Base-by-base conservation (phyloP, 2,888 invertebrate species). In the Chloroclysta siterata region DNA sequence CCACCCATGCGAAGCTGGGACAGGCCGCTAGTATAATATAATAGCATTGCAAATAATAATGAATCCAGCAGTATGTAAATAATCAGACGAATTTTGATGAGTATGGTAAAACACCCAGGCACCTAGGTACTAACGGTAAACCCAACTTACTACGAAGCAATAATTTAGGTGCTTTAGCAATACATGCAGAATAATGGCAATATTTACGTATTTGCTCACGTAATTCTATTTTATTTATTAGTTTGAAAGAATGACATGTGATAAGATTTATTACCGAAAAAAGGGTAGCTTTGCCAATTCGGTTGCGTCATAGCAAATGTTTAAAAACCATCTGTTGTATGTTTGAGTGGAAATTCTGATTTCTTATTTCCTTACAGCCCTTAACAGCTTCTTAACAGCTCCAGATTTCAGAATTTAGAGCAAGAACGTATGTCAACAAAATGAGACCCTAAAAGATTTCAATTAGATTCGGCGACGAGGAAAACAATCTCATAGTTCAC, bases 331-430 rank as follows among this genome's bases (percentile, higher is more conserved):
- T 50, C 72, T 60, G 17, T 39, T 36, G 63, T 65, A 55, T 80
- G 76, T 79, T 65, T 77, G 76, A 80, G 11, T 39, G 68, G 72
- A 76, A 73, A 74, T 48, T 28, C n/a, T n/a, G 7, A 17, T 58
- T 57, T 53, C 44, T 47, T 41, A 72, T 17, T 46, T 78, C 77
- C 66, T 22, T 70, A 73, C 14, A 11, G 36, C 5, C 6, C 5
- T 6, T 29, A 29, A 29, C 5, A 29, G 6, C 29, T 5, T 6
- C 29, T 29, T 29, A 29, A 36, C 10, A 8, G 8, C 7, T 36
- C 2, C 7, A 36, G 7, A n/a, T n/a, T n/a, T n/a, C n/a, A n/a
- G 5, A 33, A 7, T 39, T 39, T 39, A 10, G 10, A 11, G 11
- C 36, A 10, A 39, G 36, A 11, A 39, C 1, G 39, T 53, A 10